Percentiles rank a stretch among this genome's conserved stretches.
These are phyloP conservation scores for Larimichthys crocea DNA, from an alignment of 2,113 vertebrate species.

Conservation along the genomic window DNA sequence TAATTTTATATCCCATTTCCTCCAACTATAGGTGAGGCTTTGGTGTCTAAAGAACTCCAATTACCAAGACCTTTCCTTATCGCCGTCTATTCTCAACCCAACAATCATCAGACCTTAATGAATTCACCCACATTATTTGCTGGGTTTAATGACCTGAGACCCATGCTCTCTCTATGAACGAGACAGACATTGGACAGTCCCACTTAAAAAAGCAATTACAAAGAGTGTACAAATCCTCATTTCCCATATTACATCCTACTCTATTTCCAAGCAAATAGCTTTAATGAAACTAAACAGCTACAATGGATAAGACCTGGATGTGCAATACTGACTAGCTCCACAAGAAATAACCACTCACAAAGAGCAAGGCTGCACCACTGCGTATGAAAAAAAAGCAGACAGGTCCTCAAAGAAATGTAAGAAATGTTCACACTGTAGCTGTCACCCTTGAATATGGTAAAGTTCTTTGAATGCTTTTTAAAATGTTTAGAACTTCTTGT, in stretches of 20 bases:
- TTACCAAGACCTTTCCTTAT: conserved; percentile 68
- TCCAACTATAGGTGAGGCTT: conserved; percentile 25
- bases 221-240: conserved; percentile 41
- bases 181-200: conserved; percentile 61
- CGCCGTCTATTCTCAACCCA: conserved; percentile 51
- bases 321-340: conserved; percentile 3
- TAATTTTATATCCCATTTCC: conserved; percentile 60
- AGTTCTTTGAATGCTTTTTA: not conserved
- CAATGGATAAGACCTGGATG: conserved; percentile 29
- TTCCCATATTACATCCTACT: conserved; percentile 39
- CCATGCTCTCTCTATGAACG: conserved; percentile 44
- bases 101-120: conserved; percentile 68
- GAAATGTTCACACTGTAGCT: not conserved
- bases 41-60: conserved; percentile 55
- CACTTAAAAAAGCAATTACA: conserved; percentile 68
- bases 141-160: conserved; percentile 76
- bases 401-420: too few species aligned
- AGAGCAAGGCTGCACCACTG: not conserved
- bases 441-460: not conserved
- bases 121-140: conserved; percentile 74
- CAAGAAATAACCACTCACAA: conserved; percentile 31
- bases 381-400: not conserved
- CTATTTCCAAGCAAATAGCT: conserved; percentile 22
- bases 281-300: conserved; percentile 53
- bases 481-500: not conserved